Conservation (phyloP, 2,888 invertebrate species). For the Drosophila paramelanica region DNA sequence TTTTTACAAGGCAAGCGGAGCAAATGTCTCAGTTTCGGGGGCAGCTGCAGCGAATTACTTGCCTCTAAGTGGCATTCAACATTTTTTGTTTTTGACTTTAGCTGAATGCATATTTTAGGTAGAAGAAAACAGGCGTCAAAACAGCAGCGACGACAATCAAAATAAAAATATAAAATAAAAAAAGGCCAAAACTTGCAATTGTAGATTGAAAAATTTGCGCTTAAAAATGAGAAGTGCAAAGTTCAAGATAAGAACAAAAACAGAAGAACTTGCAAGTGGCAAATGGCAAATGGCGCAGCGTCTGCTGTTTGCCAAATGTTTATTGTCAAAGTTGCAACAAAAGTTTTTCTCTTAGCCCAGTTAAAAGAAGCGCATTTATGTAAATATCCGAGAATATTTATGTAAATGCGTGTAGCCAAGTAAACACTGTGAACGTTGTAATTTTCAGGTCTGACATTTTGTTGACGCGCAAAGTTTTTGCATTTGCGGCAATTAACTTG, state of each 20-base stretch:
- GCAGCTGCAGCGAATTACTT: conserved; percentile 8
- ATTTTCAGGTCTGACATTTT: conserved; percentile 31
- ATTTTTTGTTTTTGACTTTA: conserved; percentile 31
- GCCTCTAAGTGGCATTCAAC: conserved; percentile 58
- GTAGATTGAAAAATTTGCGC: conserved; percentile 69
- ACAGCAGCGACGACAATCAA: conserved; percentile 29
- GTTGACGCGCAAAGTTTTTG: conserved; percentile 34
- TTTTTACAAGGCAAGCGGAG: conserved; percentile 30
- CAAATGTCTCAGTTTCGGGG: background rate
- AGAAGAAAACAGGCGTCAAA: conserved; percentile 53
- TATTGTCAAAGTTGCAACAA: conserved; percentile 64
- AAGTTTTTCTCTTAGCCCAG: conserved; percentile 45
- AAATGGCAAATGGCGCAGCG: conserved; percentile 56
- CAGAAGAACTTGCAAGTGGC: conserved; percentile 48
- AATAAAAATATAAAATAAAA: background rate
- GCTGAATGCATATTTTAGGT: conserved; percentile 63
- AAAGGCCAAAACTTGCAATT: conserved; percentile 55
- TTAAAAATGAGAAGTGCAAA: conserved; percentile 56
- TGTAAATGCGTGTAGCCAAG: conserved; percentile 9
- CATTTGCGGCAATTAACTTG: conserved; percentile 36
- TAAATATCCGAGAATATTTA: conserved; percentile 21
- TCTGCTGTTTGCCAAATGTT: conserved; percentile 69
- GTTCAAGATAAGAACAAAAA: conserved; percentile 27
- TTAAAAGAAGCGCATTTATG: conserved; percentile 39
- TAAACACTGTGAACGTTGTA: conserved; percentile 20